phyloP scores from a whole-genome alignment of 2,797 vertebrate species.

The Mormyrops boulengeri region DNA sequence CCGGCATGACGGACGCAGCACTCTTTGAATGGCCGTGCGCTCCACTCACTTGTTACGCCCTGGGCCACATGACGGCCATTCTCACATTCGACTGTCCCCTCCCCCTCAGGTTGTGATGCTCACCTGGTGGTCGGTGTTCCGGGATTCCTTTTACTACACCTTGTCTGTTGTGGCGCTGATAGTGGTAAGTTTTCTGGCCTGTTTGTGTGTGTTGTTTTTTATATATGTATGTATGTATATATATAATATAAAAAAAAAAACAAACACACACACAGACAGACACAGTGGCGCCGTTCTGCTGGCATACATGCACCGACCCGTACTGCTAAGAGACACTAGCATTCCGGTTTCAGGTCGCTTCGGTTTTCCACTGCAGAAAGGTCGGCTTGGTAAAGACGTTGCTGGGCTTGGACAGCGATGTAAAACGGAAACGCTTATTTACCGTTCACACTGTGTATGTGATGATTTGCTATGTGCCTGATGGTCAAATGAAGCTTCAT shows the following conservation, averaged over 20 bases:
- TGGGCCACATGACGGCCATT: background rate
- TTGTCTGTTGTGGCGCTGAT: constrained; percentile 85
- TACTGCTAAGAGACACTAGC: background rate
- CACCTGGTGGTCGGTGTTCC: constrained; percentile 91
- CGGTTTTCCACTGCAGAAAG: background rate
- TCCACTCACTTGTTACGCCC: background rate
- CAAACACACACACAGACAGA: background rate
- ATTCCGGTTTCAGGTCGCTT: background rate
- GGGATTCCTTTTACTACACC: constrained; percentile 90
- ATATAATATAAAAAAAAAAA: too few relatives aligned
- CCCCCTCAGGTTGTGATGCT: constrained; percentile 77
- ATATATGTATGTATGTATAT: too few relatives aligned
- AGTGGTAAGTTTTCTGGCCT: constrained; percentile 67
- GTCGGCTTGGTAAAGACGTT: background rate
- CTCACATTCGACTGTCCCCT: background rate
- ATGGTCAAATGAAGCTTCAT: background rate
- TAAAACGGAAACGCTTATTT: background rate
- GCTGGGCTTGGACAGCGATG: background rate
- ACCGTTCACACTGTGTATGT: background rate
- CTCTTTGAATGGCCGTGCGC: background rate
- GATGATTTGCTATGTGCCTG: background rate
- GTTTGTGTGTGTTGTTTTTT: too few relatives aligned
- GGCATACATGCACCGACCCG: background rate
- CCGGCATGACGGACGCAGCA: background rate
- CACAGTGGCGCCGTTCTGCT: background rate